Conservation (phyloP, 2,888 invertebrate species). For the Drosophila mulleri region DNA sequence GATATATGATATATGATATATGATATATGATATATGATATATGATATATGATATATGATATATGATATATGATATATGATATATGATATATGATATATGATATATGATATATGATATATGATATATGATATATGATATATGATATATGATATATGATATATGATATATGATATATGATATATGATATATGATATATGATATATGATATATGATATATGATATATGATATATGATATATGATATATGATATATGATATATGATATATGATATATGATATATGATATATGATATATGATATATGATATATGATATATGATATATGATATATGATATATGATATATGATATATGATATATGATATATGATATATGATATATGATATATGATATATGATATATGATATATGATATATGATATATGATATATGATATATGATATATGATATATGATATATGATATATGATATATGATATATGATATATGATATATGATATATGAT, state of each 20-base stretch:
- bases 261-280: background rate
- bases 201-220: background rate
- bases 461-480: background rate
- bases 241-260: background rate
- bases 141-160: too few relatives aligned
- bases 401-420: background rate
- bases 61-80: background rate
- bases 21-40: background rate
- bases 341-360: background rate
- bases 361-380: background rate
- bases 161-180: background rate
- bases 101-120: background rate
- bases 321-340: too few relatives aligned
- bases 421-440: background rate
- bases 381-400: background rate
- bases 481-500: background rate
- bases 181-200: background rate
- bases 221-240: background rate
- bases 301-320: background rate
- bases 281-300: background rate
- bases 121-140: too few relatives aligned
- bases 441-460: background rate
- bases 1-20: background rate
- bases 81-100: background rate
- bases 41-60: background rate